A percentile compares a stretch with the other conserved stretches of the same genome.
Evolutionary conservation across 2,888 invertebrate species (phyloP).

Genomic region (Polyommatus icarus): DNA sequence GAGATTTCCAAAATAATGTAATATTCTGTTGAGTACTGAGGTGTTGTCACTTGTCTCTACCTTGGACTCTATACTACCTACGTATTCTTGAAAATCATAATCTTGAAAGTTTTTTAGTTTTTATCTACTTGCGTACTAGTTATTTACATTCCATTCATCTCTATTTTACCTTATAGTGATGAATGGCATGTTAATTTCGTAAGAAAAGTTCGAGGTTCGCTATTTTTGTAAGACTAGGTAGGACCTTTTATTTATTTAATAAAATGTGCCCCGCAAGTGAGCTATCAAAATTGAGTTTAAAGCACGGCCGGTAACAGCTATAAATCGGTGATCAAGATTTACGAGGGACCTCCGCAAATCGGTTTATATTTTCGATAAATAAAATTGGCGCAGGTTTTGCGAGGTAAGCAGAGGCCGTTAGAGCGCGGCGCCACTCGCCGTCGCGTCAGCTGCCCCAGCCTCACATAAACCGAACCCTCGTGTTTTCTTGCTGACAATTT

Average conservation of each 20-base stretch:
- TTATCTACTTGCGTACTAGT: no score
- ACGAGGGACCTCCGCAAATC: constrained; percentile 78
- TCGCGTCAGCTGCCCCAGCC: constrained; percentile 47
- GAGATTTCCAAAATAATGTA: no score
- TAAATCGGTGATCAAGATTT: constrained; percentile 77
- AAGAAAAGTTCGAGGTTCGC: neutral
- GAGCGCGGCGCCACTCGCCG: constrained; percentile 58
- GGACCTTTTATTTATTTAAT: constrained; percentile 15
- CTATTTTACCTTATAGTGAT: no score
- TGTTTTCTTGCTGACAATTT: constrained; percentile 81
- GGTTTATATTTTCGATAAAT: constrained; percentile 81
- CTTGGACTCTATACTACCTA: no score
- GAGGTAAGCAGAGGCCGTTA: constrained; percentile 79
- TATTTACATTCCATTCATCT: no score
- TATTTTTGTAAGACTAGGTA: neutral
- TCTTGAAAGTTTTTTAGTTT: no score
- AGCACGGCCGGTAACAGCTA: constrained; percentile 75
- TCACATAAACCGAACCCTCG: constrained; percentile 79
- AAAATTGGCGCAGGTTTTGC: constrained; percentile 81
- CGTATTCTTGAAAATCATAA: no score
- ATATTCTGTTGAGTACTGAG: no score
- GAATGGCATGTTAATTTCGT: neutral
- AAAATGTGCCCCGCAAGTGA: neutral
- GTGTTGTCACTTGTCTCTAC: no score
- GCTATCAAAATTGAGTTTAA: constrained; percentile 58